These are phyloP conservation scores for Campoplex nolae DNA, from an alignment of 2,888 invertebrate species.

Conservation along the genomic window DNA sequence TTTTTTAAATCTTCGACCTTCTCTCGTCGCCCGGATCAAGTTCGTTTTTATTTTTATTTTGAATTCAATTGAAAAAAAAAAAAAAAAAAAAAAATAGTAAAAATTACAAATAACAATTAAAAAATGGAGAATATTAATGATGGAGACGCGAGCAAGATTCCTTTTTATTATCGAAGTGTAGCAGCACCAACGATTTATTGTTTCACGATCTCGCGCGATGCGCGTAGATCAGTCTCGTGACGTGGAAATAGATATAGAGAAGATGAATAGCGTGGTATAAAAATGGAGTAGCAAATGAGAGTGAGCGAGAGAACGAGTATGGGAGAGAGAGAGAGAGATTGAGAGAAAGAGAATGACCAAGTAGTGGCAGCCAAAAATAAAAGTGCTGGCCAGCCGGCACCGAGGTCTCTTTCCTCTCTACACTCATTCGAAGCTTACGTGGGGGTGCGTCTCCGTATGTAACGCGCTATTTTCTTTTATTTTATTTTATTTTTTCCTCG, in stretches of 20 bases:
- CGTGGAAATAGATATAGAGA: conserved; percentile 32
- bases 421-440: conserved; percentile 27
- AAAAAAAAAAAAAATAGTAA: neutral
- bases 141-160: neutral
- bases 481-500: neutral
- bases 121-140: neutral
- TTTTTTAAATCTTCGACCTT: conserved; percentile 18
- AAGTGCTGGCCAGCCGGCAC: conserved; percentile 60
- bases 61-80: neutral
- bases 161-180: neutral
- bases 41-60: neutral
- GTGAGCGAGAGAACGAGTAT: conserved; percentile 24
- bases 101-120: neutral
- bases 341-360: conserved; percentile 42
- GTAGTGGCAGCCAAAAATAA: conserved; percentile 64
- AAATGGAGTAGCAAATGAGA: conserved; percentile 49
- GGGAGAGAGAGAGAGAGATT: conserved; percentile 37
- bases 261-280: conserved; percentile 40
- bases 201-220: conserved; percentile 58
- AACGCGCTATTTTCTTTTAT: conserved; percentile 7
- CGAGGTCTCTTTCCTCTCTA: conserved; percentile 64
- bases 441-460: conserved; percentile 39
- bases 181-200: conserved; percentile 11
- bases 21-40: neutral
- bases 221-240: conserved; percentile 42